Base-by-base conservation (phyloP, 2,888 invertebrate species). In the Parthenolecanium corni region DNA sequence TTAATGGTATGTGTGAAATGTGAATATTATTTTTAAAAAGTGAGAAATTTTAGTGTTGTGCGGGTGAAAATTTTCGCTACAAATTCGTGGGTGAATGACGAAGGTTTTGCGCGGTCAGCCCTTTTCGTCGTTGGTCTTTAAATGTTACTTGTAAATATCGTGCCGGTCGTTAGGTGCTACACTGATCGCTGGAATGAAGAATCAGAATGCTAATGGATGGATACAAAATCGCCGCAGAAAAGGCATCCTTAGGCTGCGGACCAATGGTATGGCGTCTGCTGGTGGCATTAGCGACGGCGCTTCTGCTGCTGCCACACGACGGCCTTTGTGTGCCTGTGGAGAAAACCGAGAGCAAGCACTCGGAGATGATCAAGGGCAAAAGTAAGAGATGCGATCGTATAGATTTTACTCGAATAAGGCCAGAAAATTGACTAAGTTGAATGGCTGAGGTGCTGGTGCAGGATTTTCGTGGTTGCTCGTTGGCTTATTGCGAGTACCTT, bases 131-230 rank as follows among this genome's bases (percentile, higher is more conserved):
- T 31, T 31, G 4, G 4, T 31, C 31, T n/a, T 31, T 49, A 49
- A 49, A 49, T 49, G 49, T 49, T 49, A 23, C 21, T 49, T 23
- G 49, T 12, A 49, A 49, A 49, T 23, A 23, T 44, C 9, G 20
- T 23, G 20, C 21, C 21, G 21, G 20, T 23, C 49, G 49, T 49
- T 14, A 23, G n/a, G n/a, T n/a, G 23, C 21, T 23, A 23, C 49
- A 23, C 23, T 49, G 14, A 31, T 47, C 47, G 61, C 61, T 61
- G 61, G 49, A 49, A 61, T 61, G 61, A 61, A 61, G 61, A 24
- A 58, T 58, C 47, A 49, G 38, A 61, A 61, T 51, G 51, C 23
- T 61, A 51, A 61, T 51, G 38, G 20, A 31, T 57, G 57, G 61
- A 61, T 61, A 38, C 38, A 9, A 16, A 31, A 49, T 51, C 61